Evolutionary conservation across 2,888 invertebrate genomes (phyloP).

Genomic region (Thymelicus sylvestris): DNA sequence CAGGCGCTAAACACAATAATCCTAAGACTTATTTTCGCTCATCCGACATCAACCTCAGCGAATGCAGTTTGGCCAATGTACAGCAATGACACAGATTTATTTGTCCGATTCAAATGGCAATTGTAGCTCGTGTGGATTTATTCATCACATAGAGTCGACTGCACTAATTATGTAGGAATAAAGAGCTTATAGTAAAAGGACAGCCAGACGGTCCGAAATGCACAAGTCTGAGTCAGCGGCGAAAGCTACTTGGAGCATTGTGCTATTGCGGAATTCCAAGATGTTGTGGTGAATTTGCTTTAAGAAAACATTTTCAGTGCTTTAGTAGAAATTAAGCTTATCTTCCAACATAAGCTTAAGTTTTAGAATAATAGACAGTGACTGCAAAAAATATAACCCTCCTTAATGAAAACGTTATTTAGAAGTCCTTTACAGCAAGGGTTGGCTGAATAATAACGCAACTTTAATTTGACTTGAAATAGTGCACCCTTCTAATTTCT

Average conservation of each 20-base stretch:
- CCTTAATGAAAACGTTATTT: conserved; percentile 50
- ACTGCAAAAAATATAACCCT: conserved; percentile 39
- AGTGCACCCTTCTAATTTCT: conserved; percentile 73
- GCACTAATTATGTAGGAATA: conserved; percentile 73
- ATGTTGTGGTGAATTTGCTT: conserved; percentile 18
- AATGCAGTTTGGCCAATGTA: conserved; percentile 65
- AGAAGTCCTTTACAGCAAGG: conserved; percentile 57
- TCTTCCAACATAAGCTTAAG: background rate
- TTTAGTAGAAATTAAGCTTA: background rate
- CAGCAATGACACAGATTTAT: conserved; percentile 80
- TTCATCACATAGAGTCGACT: conserved; percentile 63
- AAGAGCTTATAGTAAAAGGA: conserved; percentile 62
- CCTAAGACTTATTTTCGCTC: conserved; percentile 52
- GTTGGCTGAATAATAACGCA: conserved; percentile 69
- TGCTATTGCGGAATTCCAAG: conserved; percentile 10
- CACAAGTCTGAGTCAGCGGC: conserved; percentile 38
- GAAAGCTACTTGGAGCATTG: conserved; percentile 31
- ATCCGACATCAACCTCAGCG: conserved; percentile 45
- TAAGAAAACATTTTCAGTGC: conserved; percentile 13
- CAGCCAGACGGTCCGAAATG: conserved; percentile 60
- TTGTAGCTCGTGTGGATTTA: conserved; percentile 68
- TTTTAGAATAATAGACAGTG: background rate
- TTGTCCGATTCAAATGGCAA: conserved; percentile 76
- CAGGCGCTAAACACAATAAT: conserved; percentile 49
- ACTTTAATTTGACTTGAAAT: conserved; percentile 74